Evolutionary conservation across 2,888 invertebrate genomes (phyloP).

Genomic region (Lithosia quadra): DNA sequence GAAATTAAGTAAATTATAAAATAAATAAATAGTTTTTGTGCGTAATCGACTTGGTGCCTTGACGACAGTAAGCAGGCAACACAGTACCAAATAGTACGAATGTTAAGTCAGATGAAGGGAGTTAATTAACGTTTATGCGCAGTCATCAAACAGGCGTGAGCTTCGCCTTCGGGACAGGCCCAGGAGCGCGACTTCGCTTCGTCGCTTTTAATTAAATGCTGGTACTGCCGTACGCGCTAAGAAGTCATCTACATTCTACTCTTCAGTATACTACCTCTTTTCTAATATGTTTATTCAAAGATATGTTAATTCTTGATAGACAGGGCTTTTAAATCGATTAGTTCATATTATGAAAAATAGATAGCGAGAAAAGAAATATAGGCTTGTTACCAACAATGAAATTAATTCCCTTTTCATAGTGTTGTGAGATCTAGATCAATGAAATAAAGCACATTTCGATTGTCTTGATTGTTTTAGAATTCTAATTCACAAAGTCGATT

Average conservation of each 20-base stretch:
- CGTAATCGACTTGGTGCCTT: constrained; percentile 41
- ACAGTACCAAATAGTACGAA: constrained; percentile 54
- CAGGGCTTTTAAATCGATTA: background rate
- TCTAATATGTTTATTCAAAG: constrained; percentile 42
- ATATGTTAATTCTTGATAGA: constrained; percentile 27
- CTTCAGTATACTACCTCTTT: constrained; percentile 41
- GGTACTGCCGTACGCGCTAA: constrained; percentile 56
- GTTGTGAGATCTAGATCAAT: background rate
- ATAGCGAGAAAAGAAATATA: background rate
- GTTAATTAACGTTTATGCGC: constrained; percentile 77
- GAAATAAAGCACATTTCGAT: background rate
- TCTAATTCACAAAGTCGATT: background rate
- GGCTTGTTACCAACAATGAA: no score
- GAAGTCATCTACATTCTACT: constrained; percentile 58
- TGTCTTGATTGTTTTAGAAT: background rate
- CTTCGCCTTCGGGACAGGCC: constrained; percentile 57
- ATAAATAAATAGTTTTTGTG: constrained; percentile 20
- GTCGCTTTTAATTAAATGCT: constrained; percentile 70
- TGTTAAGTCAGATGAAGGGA: constrained; percentile 65
- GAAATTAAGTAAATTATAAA: background rate
- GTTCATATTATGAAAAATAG: background rate
- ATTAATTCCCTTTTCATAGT: no score
- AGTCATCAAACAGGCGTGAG: constrained; percentile 71
- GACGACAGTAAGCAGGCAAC: constrained; percentile 41
- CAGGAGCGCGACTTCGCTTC: constrained; percentile 61